Evolutionary conservation across 2,797 vertebrate species (phyloP), one percentile per base, ranked within the genome.

Genomic region (Channa striata): DNA sequence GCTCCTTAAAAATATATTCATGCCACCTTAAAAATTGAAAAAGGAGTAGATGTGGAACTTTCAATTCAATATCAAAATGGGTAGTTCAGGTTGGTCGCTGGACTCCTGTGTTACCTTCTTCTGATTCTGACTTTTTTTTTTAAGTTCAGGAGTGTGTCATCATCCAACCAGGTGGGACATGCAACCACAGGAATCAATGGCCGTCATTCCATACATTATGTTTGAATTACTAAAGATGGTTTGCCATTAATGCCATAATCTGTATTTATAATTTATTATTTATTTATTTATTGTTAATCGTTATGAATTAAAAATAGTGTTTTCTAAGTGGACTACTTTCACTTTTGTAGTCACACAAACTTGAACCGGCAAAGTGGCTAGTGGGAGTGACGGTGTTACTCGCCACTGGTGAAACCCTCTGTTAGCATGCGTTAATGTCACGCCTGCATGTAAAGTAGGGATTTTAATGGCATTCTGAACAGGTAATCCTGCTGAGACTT

Each of bases 1-100:
- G 54, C 59, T 56, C 33, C 34, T 79, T 79, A 81, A 81, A 84
- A 83, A 81, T 77, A 81, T 52, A 74, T 49, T 13, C 63, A 8
- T 17, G 19, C 40, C 57, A 49, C 47, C 67, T 76, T 75, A 73
- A 84, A 86, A 76, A 80, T 71, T 74, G 40, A 83, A 83, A 62
- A 30, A 49, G 37, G 30, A 40, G 0, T 23, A 60, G 1, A 12
- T 48, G 52, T 48, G 56, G 8, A 43, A 42, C 42, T 75, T 71
- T 70, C 9, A 61, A 68, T 63, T 56, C 37, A 57, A 50, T 67
- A 30, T 51, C 36, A 40, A 8, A 21, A 14, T 36, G 53, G 72
- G 19, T 17, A n/a, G 34, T 30, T 75, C 43, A 59, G 20, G n/a
- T 48, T 61, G 20, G 63, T 65, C 69, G 75, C 40, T 59, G 48